These are phyloP conservation scores for Scaptomyza reducta DNA, from an alignment of 2,888 invertebrate genomes.

Conservation along the genomic window DNA sequence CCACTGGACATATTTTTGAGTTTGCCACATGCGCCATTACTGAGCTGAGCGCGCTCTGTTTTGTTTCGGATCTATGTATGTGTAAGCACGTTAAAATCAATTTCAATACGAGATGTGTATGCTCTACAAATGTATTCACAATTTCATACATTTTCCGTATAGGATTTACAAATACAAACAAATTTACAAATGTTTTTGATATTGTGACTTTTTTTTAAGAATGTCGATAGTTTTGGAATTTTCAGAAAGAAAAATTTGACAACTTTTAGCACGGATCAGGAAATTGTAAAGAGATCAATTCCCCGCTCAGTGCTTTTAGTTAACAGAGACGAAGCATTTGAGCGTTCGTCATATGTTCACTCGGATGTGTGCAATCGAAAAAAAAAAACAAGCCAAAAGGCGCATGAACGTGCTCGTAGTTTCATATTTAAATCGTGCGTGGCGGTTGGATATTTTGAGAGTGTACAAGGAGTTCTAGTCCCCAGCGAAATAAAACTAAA, in stretches of 20 bases:
- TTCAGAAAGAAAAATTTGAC: too few species aligned
- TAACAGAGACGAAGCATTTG: too few species aligned
- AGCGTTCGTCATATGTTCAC: conserved; percentile 6
- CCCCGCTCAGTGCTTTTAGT: neutral
- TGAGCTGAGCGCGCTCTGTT: conserved; percentile 20
- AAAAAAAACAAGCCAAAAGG: conserved; percentile 55
- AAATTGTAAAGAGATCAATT: neutral
- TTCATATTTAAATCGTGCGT: conserved; percentile 72
- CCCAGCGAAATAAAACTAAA: conserved; percentile 38
- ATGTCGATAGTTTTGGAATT: too few species aligned
- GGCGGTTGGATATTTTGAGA: conserved; percentile 72
- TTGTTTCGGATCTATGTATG: conserved; percentile 40
- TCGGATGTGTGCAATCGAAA: neutral
- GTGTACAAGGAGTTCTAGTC: conserved; percentile 62
- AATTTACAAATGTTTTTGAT: too few species aligned
- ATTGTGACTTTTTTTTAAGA: too few species aligned
- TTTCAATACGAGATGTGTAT: conserved; percentile 5
- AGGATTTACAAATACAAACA: too few species aligned
- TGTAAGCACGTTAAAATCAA: neutral
- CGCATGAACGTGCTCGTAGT: conserved; percentile 69
- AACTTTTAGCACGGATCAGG: too few species aligned
- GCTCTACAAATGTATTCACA: too few species aligned
- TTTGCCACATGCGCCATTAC: conserved; percentile 77
- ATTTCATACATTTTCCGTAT: too few species aligned
- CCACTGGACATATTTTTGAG: conserved; percentile 72